phyloP scores from a whole-genome alignment of 2,797 vertebrate species.

The Aselliscus stoliczkanus region DNA sequence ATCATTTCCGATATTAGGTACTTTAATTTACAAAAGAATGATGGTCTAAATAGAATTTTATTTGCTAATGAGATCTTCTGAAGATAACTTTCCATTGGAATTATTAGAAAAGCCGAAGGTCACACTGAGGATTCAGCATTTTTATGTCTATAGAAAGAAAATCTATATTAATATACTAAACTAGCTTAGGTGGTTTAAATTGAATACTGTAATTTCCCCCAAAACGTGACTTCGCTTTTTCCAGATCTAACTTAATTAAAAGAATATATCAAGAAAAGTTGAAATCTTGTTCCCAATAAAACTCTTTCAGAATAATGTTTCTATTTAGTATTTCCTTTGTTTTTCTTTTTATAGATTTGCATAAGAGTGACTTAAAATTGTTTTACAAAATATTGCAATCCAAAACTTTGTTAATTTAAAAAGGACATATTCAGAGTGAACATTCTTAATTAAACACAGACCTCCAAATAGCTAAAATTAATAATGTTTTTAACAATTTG shows the following conservation, averaged over 20 bases:
- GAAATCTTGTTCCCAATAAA: neutral
- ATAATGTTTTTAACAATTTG: neutral
- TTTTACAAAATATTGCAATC: conserved; percentile 10
- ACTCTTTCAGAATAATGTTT: neutral
- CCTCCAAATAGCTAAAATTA: neutral
- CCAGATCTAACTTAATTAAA: neutral
- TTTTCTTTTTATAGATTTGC: neutral
- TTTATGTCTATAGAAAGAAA: neutral
- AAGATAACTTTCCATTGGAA: neutral
- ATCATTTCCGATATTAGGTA: neutral
- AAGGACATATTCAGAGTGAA: neutral
- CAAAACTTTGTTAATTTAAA: conserved; percentile 14
- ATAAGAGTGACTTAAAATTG: neutral
- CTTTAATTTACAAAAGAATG: conserved; percentile 26
- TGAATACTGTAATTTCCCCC: neutral
- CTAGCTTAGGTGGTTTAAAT: neutral
- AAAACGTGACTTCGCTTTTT: conserved; percentile 19
- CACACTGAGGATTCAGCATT: neutral
- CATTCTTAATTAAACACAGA: conserved; percentile 14
- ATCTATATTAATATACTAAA: neutral
- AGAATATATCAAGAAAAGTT: neutral
- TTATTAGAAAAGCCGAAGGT: neutral
- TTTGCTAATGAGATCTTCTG: neutral
- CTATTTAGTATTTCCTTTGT: neutral
- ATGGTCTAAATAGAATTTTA: neutral